Evolutionary conservation across 2,797 vertebrate genomes (phyloP).

Genomic region (Sphenodon punctatus): DNA sequence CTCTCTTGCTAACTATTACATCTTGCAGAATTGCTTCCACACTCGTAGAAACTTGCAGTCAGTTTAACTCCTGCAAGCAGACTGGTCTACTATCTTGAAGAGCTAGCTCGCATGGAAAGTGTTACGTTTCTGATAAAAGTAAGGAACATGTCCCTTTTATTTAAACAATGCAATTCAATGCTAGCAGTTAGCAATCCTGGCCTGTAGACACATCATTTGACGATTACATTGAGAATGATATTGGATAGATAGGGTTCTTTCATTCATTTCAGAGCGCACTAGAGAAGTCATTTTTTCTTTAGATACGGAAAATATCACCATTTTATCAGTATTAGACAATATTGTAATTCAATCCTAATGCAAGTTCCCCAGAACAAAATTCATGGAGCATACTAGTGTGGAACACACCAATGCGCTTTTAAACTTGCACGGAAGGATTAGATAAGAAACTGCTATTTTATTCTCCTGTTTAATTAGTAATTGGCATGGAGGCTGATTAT

Average conservation of each 20-base stretch:
- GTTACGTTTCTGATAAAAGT: too few species aligned
- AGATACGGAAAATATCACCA: neutral
- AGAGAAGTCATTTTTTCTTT: neutral
- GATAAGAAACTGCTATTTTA: neutral
- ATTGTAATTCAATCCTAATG: neutral
- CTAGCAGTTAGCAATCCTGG: neutral
- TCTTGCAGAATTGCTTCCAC: neutral
- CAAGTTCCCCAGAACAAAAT: neutral
- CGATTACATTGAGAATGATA: neutral
- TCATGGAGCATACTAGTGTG: neutral
- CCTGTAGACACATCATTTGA: neutral
- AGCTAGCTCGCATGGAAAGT: neutral
- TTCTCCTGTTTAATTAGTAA: neutral
- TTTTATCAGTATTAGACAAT: neutral
- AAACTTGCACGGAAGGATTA: neutral
- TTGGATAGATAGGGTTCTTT: neutral
- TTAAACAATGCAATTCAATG: neutral
- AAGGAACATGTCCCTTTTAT: neutral
- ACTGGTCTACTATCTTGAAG: neutral
- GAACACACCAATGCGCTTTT: neutral
- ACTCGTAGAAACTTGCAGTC: neutral
- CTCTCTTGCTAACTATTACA: neutral
- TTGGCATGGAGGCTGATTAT: neutral
- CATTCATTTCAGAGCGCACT: neutral
- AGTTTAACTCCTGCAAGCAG: neutral